Base-by-base conservation (phyloP, 2,113 vertebrate species). In the Dipodomys ordii region DNA sequence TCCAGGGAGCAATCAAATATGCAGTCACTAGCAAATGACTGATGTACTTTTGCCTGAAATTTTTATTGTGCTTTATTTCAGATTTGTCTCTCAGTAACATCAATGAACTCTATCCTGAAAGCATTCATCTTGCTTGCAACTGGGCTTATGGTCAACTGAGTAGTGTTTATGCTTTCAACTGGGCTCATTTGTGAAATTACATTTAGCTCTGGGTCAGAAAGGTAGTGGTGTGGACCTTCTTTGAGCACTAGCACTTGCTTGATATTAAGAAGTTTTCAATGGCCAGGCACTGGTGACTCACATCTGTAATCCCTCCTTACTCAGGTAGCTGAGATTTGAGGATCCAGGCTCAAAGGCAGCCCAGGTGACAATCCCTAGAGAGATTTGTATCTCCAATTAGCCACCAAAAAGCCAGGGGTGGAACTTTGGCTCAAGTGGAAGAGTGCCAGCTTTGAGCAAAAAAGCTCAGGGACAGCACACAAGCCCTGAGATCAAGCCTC, bases 21-120 rank as follows among this genome's bases (percentile, higher is more conserved):
- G 62, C 64, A 86, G 39, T n/a, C 35, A 83, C 3, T 69, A 39
- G 44, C 49, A 1, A 20, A 35, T 8, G 13, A 79, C 0, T 8
- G 11, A 91, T 83, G 16, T 13, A 60, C 25, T 83, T 88, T 35
- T 88, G 83, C 12, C 20, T 22, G 65, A 12, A 90, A 27, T n/a
- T 89, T 73, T 93, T 78, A 81, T 81, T 88, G 18, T 81, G 23
- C 57, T 86, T 94, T 46, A 35, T 65, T 83, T 92, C 60, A 79
- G 69, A 74, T 19, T 83, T 90, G 71, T 62, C 65, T 83, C 13
- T 68, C 27, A 60, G 64, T 32, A 80, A 74, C 65, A 94, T 46
- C 27, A 88, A 65, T 57, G 49, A 27, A 65, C 18, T 81, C 9
- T 3, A 30, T 57, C 27, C 67, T 91, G 30, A 84, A 92, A 64